A percentile compares a stretch with the other conserved stretches of the same genome.
These are phyloP conservation scores for Antigone vipio DNA, from an alignment of 2,113 vertebrate species.

Conservation along the genomic window DNA sequence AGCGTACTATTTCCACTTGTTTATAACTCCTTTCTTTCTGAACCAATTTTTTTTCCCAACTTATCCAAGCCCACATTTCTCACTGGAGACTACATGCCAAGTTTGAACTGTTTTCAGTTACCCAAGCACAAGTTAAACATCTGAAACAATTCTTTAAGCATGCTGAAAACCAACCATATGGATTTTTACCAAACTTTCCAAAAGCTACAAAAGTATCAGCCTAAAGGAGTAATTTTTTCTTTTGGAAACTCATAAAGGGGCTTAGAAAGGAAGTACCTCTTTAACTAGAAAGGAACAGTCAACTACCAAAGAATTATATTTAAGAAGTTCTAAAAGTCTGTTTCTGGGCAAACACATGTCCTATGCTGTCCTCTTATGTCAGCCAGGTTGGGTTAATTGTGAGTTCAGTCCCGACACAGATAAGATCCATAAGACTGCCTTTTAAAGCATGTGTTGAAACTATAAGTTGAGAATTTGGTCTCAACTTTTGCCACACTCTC, in stretches of 20 bases:
- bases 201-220: constrained; percentile 43
- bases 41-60: constrained; percentile 59
- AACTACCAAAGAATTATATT: not conserved
- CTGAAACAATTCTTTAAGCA: constrained; percentile 63
- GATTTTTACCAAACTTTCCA: constrained; percentile 56
- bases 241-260: constrained; percentile 33
- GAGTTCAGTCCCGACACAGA: not conserved
- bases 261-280: constrained; percentile 48
- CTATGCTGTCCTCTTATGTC: not conserved
- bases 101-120: constrained; percentile 64
- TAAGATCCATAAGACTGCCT: not conserved
- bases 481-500: not conserved
- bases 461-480: not conserved
- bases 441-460: not conserved
- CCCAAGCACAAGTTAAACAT: constrained; percentile 55
- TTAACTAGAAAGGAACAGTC: constrained; percentile 5
- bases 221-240: constrained; percentile 17
- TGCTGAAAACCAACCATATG: constrained; percentile 56
- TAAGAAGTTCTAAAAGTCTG: not conserved
- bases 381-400: not conserved
- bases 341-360: not conserved
- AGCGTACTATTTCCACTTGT: constrained; percentile 65
- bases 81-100: constrained; percentile 57
- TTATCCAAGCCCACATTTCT: constrained; percentile 64
- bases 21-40: constrained; percentile 69